Base-by-base conservation (phyloP, 2,888 invertebrate species). In the Monopis laevigella region DNA sequence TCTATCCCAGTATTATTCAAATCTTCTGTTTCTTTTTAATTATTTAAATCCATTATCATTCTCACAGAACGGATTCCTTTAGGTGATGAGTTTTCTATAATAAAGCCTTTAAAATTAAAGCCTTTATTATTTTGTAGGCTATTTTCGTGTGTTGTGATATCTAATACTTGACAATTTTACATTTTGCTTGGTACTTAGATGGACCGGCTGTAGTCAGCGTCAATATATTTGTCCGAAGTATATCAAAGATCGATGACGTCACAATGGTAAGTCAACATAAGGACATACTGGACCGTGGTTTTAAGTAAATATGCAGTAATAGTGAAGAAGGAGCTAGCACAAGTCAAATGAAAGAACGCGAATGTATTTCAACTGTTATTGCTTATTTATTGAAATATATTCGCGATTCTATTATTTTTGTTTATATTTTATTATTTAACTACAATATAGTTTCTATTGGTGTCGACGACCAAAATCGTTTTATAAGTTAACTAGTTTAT, bases 211-310 rank as follows among this genome's bases (percentile, higher is more conserved):
- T 92, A 84, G 96, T 96, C 82, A 88, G 88, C 85, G 95, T 96
- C 88, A 96, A 96, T 92, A 94, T 96, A 86, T 94, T 93, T 90
- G 92, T 96, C 84, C 87, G 96, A 88, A 96, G 96, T 92, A 94
- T 97, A 86, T 94, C 95, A 85, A 95, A 96, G 88, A 96, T 96
- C 86, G 96, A 96, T 90, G 96, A 96, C 87, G 95, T 96, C 83
- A 96, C 94, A 65, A 96, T 96, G 96, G 96, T 96, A 92, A 94
- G 94, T 93, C 78, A 67, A 60, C 67, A 56, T 58, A 55, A 59
- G 60, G 62, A 60, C 63, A 60, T 64, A 62, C 69, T 61, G 65
- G 68, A 62, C 65, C 67, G 34, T 40, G 65, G 62, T 60, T 59
- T 74, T 73, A 67, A 59, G 55, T 67, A 36, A 19, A 16, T 11